Evolutionary conservation across 2,797 vertebrate genomes (phyloP).

Genomic region (Phaenicophaeus curvirostris): DNA sequence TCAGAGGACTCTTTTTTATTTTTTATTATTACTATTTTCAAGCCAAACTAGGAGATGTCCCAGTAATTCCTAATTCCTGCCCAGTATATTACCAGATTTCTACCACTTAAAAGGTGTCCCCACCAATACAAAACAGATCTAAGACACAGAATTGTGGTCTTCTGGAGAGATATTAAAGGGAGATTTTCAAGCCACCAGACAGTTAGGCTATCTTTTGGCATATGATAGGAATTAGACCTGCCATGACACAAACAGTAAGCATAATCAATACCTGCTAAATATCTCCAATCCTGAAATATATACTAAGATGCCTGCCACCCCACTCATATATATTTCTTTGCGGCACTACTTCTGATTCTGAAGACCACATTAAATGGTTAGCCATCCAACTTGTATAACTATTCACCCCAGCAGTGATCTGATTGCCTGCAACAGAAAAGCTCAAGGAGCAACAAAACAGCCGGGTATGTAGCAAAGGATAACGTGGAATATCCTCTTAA

Average conservation of each 20-base stretch:
- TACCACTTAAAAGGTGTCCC: not conserved
- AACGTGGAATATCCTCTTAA: not conserved
- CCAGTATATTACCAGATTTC: not conserved
- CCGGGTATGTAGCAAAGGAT: not conserved
- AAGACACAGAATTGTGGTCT: not conserved
- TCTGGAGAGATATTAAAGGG: not conserved
- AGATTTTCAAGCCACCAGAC: not conserved
- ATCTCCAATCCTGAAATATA: not conserved
- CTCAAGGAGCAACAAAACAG: not conserved
- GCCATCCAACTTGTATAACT: not conserved
- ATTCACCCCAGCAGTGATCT: not conserved
- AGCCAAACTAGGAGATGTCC: not conserved
- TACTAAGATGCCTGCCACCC: not conserved
- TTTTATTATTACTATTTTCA: too few species aligned
- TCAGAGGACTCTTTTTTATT: not conserved
- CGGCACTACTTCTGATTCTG: not conserved
- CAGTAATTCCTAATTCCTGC: not conserved
- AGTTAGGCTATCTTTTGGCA: not conserved
- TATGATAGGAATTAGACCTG: not conserved
- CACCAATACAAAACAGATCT: not conserved
- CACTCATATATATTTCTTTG: not conserved
- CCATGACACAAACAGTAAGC: not conserved
- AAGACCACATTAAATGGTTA: not conserved
- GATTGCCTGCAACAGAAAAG: not conserved
- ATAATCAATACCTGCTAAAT: not conserved